These are phyloP conservation scores for Theocolax elegans DNA, from an alignment of 1,140 invertebrate species.

Conservation along the genomic window DNA sequence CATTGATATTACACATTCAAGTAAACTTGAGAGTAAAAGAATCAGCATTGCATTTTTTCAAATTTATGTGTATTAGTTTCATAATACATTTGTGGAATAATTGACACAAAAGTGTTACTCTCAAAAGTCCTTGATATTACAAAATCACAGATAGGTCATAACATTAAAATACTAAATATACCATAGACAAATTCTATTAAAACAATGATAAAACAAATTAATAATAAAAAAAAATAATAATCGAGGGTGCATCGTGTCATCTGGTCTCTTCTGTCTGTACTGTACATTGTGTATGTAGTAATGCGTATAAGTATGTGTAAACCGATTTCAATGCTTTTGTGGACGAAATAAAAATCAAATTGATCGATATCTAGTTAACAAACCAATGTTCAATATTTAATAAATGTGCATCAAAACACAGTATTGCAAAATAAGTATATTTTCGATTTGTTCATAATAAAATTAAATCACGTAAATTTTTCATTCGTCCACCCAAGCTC, in stretches of 20 bases:
- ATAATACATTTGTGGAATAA: too few relatives aligned
- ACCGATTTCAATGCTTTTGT: constrained; percentile 1
- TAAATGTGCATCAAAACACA: too few relatives aligned
- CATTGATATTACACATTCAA: constrained; percentile 1
- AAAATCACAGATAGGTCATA: constrained; percentile 20
- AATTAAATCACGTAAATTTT: too few relatives aligned
- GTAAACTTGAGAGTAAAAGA: constrained; percentile 20
- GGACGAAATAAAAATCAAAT: neutral
- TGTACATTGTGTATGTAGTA: neutral
- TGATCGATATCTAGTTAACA: too few relatives aligned
- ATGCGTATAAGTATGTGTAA: neutral
- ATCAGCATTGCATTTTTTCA: too few relatives aligned
- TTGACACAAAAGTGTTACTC: neutral
- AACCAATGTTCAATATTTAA: too few relatives aligned
- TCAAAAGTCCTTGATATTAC: constrained; percentile 23
- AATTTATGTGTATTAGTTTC: too few relatives aligned
- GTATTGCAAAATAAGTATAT: too few relatives aligned
- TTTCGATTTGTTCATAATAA: too few relatives aligned
- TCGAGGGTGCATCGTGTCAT: constrained; percentile 7
- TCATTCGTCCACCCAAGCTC: constrained; percentile 25
- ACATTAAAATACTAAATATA: constrained; percentile 22
- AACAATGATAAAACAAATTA: constrained; percentile 9
- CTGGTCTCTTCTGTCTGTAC: neutral
- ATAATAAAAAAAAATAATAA: neutral
- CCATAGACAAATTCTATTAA: constrained; percentile 12